Evolutionary conservation across 2,113 vertebrate species (phyloP).

Genomic region (Rostratula benghalensis): DNA sequence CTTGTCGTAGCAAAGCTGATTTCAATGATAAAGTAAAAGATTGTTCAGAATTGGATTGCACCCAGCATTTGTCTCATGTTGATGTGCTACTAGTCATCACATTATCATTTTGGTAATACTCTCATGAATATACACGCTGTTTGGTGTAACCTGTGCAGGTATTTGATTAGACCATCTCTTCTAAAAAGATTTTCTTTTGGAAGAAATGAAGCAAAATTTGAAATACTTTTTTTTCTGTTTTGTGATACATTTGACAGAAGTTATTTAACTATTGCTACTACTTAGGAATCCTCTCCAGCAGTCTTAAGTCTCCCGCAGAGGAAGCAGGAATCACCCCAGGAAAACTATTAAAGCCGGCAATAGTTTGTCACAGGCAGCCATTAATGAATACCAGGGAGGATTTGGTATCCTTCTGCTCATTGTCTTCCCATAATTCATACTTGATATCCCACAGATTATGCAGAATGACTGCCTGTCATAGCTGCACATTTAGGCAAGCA

Average conservation of each 20-base stretch:
- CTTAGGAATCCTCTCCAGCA: background rate
- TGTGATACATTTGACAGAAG: background rate
- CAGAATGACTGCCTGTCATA: constrained; percentile 15
- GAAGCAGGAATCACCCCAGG: background rate
- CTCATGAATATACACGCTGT: background rate
- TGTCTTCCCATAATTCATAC: constrained; percentile 40
- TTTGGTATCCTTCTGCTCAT: background rate
- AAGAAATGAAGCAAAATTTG: constrained; percentile 22
- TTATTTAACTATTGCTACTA: background rate
- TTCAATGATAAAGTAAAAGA: background rate
- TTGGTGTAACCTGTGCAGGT: background rate
- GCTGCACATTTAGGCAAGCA: constrained; percentile 28
- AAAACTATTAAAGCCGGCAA: constrained; percentile 40
- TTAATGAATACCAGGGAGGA: constrained; percentile 45
- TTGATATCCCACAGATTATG: constrained; percentile 23
- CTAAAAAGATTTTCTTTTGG: background rate
- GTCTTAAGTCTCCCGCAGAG: background rate
- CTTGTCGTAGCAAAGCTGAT: background rate
- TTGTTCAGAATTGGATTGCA: background rate
- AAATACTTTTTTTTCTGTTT: background rate
- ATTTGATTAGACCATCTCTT: background rate
- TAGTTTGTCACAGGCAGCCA: constrained; percentile 34
- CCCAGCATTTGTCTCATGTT: background rate
- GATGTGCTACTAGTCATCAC: background rate
- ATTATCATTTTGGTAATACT: background rate